Conservation (phyloP, 2,113 vertebrate species). For the Anguilla japonica region DNA sequence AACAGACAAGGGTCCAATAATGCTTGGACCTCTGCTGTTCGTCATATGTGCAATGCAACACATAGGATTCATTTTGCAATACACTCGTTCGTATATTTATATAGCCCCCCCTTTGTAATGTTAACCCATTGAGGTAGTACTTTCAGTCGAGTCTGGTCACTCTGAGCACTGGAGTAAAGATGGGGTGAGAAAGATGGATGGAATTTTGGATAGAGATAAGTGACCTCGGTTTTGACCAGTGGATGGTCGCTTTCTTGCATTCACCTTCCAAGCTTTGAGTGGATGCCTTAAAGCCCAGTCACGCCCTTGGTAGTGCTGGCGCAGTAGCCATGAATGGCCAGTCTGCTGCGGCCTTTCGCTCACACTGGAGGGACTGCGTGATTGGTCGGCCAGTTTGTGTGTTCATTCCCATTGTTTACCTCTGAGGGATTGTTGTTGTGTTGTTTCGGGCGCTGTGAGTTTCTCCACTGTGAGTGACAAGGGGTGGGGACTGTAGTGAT, state of each 20-base stretch:
- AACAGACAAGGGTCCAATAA: not conserved
- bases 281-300: conserved; percentile 3
- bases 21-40: not conserved
- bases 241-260: not conserved
- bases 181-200: not conserved
- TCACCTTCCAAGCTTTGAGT: not conserved
- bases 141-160: not conserved
- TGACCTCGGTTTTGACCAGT: conserved; percentile 3
- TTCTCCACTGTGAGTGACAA: not conserved
- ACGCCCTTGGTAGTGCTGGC: not conserved
- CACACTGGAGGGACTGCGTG: not conserved
- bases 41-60: not conserved
- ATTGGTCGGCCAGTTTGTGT: not conserved
- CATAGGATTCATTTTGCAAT: not conserved
- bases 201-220: not conserved
- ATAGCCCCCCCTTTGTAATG: not conserved
- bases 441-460: not conserved
- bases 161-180: not conserved
- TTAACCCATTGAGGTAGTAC: not conserved
- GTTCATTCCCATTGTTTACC: not conserved
- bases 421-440: not conserved
- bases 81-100: not conserved
- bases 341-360: not conserved
- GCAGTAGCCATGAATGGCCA: not conserved
- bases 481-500: not conserved